Evolutionary conservation across 2,113 vertebrate genomes (phyloP), one percentile per base, ranked within the genome.

Genomic region (Vicugna pacos): DNA sequence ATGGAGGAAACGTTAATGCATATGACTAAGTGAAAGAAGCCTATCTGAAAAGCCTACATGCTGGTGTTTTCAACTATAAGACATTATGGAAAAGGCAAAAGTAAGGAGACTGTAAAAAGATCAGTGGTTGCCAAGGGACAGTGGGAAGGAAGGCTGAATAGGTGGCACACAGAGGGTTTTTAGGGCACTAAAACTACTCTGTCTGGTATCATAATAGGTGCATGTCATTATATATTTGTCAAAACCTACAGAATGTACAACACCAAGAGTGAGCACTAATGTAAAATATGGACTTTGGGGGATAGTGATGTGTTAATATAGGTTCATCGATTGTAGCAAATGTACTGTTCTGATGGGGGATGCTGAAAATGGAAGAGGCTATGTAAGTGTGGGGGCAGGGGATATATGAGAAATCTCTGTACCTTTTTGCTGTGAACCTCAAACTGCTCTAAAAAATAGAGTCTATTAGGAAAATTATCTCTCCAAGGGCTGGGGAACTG

Each of bases 71-170:
- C 62, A 90, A 69, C 11, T 42, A 3, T 26, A n/a, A 22, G 35
- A 77, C 32, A 70, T 64, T 89, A 48, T 64, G 50, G 50, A 83
- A 93, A 87, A 56, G 32, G 30, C 12, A 73, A 89, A n/a, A 79
- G 50, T 60, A 32, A 24, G 26, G 54, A 76, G 13, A 79, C 16
- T 35, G 54, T 83, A 35, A 91, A 76, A 91, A 83, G 28, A 82
- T 58, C 26, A n/a, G 8, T 75, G 30, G 52, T 73, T 75, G 17
- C 17, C 2, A 72, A 54, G 26, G 75, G 3, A 48, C 32, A n/a
- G 46, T 19, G 48, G 32, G 8, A n/a, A 38, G 12, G 32, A 65
- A 26, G 42, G 30, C 46, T 42, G 30, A 72, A 52, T 5, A 86
- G 28, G 8, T 46, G 22, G 58, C 75, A 7, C 62, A 35, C 9